Conservation (phyloP, 2,113 vertebrate genomes). For the Malurus elegans region DNA sequence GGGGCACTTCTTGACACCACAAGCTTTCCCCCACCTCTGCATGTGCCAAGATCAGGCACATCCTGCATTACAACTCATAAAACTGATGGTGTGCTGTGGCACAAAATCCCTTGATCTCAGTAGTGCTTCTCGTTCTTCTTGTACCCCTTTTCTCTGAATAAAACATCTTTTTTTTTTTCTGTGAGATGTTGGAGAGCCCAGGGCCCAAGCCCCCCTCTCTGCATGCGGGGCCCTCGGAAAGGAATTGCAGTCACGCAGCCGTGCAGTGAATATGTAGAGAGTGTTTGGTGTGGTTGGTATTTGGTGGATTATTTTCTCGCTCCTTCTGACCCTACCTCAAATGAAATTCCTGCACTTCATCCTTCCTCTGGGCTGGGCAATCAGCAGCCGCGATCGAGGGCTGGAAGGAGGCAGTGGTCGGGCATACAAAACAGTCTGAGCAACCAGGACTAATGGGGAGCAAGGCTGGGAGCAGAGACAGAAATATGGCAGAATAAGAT, state of each 20-base stretch:
- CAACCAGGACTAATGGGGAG: constrained; percentile 8
- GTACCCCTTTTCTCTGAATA: background rate
- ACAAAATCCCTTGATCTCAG: background rate
- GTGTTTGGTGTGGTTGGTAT: background rate
- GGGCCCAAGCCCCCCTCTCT: background rate
- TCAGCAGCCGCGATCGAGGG: constrained; percentile 7
- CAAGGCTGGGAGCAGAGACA: background rate
- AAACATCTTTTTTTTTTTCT: background rate
- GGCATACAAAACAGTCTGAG: constrained; percentile 26
- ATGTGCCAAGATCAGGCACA: background rate
- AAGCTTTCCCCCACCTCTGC: background rate
- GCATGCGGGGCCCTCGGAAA: background rate
- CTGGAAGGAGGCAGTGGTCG: background rate
- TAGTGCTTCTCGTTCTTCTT: background rate
- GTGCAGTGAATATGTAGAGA: background rate
- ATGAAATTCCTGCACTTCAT: constrained; percentile 38
- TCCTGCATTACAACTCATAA: background rate
- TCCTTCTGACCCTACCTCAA: constrained; percentile 18
- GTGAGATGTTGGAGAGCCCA: background rate
- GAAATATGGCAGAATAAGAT: constrained; percentile 15
- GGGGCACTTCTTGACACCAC: background rate
- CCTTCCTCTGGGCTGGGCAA: constrained; percentile 41
- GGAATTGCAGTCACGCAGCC: background rate
- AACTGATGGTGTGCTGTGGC: background rate
- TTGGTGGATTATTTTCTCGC: constrained; percentile 43